Base-by-base conservation (phyloP, 53 echinoderm and acorn worm genomes). In the Apostichopus leukothele region DNA sequence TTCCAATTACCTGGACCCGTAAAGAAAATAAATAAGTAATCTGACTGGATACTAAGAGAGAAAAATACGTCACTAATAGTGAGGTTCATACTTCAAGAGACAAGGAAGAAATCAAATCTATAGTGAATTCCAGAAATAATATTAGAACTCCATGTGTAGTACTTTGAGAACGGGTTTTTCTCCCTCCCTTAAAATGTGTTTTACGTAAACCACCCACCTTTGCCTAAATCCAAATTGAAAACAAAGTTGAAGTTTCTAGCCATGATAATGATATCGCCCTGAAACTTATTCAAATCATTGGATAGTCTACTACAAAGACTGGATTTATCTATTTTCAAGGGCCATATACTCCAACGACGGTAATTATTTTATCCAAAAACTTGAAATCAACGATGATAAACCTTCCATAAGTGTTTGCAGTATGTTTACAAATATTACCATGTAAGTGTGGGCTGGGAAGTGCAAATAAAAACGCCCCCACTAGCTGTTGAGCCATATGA, bases 241-340 rank as follows among this genome's bases (percentile, higher is more conserved):
- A 54, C 80, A 51, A 80, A 80, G 54, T 55, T 80, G 54, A 80
- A 80, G 54, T 80, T 23, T 16, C 80, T 54, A 16, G 80, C 53
- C 80, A 80, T 53, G 14, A 80, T 18, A 53, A 54, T 53, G 14
- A 1, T 79, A 79, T 79, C 52, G 16, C 57, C 20, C 9, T 79
- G 52, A 53, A 53, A 53, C 4, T 16, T 79, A 9, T 20, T 12
- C 1, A 79, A 53, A 1, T 52, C 5, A 16, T 54, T 54, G 53
- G 80, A 80, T 5, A 80, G 55, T 6, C 53, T 0, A 9, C 18
- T 78, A 80, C 2, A 80, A 80, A 53, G 22, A 54, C 9, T 21
- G 20, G 80, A 20, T 8, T 53, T 80, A 53, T 80, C 80, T 7
- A 5, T 80, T 57, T 55, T 39, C 39, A 39, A 39, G 80, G 80